These are phyloP conservation scores for Scrobipalpa atriplicella DNA, from an alignment of 2,888 invertebrate species.

Conservation along the genomic window DNA sequence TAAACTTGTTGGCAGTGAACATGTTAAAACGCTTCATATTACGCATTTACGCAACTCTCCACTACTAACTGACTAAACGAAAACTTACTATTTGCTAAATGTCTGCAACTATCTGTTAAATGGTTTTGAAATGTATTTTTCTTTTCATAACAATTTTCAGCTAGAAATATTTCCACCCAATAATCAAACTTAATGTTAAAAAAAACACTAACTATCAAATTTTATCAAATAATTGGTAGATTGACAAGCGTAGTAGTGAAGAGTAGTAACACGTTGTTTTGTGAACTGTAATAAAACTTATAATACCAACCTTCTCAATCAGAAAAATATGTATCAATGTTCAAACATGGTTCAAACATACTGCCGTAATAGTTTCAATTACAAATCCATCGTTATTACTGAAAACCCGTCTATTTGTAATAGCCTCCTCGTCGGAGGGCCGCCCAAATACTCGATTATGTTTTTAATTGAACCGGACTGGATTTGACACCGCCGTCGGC, in stretches of 20 bases:
- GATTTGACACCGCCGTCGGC: slow-evolving; percentile 61
- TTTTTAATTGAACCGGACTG: slow-evolving; percentile 71
- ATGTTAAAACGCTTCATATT: slow-evolving; percentile 1
- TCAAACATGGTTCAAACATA: not conserved
- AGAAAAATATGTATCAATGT: not conserved
- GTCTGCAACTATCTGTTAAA: not conserved
- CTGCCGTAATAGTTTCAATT: slow-evolving; percentile 4
- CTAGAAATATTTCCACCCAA: no score
- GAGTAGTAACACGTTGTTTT: no score
- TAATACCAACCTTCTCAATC: no score
- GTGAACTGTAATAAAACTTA: no score
- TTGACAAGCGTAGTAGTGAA: no score
- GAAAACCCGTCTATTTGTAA: slow-evolving; percentile 6
- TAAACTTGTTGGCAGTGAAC: not conserved
- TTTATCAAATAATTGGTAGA: no score
- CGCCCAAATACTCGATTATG: slow-evolving; percentile 68
- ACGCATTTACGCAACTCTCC: slow-evolving; percentile 22
- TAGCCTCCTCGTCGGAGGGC: slow-evolving; percentile 21
- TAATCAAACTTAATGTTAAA: no score
- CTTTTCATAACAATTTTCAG: not conserved
- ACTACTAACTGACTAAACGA: slow-evolving; percentile 13
- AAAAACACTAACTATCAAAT: no score
- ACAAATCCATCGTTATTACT: slow-evolving; percentile 5
- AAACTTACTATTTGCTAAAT: slow-evolving; percentile 23
- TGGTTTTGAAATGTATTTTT: slow-evolving; percentile 1